A percentile compares a stretch with the other conserved stretches of the same genome.
Conservation (phyloP, 30 jellyfish, hydroid and myxozoan species). For the Cassiopea andromeda region DNA sequence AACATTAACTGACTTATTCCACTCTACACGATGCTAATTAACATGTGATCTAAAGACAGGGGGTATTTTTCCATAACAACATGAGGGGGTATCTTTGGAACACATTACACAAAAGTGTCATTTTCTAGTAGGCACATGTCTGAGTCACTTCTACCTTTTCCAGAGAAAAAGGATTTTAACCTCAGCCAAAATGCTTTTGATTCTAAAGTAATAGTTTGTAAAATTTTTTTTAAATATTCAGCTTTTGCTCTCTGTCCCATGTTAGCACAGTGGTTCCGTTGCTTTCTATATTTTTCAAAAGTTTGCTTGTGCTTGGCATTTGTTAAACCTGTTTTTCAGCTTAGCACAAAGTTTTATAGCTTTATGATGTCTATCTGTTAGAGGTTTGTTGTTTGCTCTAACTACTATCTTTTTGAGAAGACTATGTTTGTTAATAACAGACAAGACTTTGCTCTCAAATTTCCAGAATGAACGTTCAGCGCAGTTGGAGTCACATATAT, state of each 20-base stretch:
- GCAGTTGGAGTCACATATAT: background rate
- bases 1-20: too few relatives aligned
- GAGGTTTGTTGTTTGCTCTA: constrained; percentile 17
- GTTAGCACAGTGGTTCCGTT: background rate
- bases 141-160: background rate
- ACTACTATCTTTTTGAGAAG: constrained; percentile 3
- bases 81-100: too few relatives aligned
- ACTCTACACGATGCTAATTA: too few relatives aligned
- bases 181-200: background rate
- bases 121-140: background rate
- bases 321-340: background rate
- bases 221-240: too few relatives aligned
- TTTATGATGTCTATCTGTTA: constrained; percentile 4
- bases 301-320: background rate
- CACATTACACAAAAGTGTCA: background rate
- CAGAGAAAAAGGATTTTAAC: background rate
- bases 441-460: background rate
- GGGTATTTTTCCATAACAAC: too few relatives aligned
- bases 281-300: background rate
- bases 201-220: background rate
- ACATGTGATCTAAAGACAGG: too few relatives aligned
- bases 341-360: constrained; percentile 4
- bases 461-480: constrained; percentile 5
- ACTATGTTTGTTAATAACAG: background rate
- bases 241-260: background rate